Base-by-base conservation (phyloP, 2,888 invertebrate species). In the Sesamia inferens region DNA sequence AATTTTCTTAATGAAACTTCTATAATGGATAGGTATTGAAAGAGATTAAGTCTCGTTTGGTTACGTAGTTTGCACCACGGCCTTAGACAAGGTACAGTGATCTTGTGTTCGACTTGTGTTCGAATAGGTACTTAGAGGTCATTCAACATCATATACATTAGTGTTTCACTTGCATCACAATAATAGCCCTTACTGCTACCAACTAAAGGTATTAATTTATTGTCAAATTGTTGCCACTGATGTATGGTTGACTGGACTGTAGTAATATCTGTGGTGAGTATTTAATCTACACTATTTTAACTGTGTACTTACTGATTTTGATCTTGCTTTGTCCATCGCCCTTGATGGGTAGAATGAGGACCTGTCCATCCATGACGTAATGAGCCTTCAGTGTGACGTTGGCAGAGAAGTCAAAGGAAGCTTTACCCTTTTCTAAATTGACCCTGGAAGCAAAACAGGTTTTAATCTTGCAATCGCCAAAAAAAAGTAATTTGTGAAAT, bases 301-400 rank as follows among this genome's bases (percentile, higher is more conserved):
- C 4, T 62, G n/a, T 4, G 51, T 54, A 95, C 96, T 96, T 85
- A 97, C 97, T 96, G 64, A 97, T 95, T 81, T 94, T 95, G 69
- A 96, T 96, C 86, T 92, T 96, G 64, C 96, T 93, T 48, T 94
- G 93, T 31, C 97, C 97, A 59, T 93, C 92, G n/a, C 97, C 97
- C 71, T 89, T 89, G 86, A 97, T 96, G 54, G 96, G 96, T 48
- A 97, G 90, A 77, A 97, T 96, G 68, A 97, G 94, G 5, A 97
- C 88, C 79, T 96, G 94, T 0, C 97, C 97, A 77, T 95, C 93
- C 91, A 97, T 96, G 69, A 92, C 95, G 85, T 97, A 97, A 78
- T 96, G 92, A 0, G 96, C 96, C 82, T 95, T 95, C 71, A 97
- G 91, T 0, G 95, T 95, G 69, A 96, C 94, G 86, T 96, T 96